A percentile compares a stretch with the other conserved stretches of the same genome.
phyloP scores from a whole-genome alignment of 2,888 invertebrate genomes.

The Nomada lathburiana region DNA sequence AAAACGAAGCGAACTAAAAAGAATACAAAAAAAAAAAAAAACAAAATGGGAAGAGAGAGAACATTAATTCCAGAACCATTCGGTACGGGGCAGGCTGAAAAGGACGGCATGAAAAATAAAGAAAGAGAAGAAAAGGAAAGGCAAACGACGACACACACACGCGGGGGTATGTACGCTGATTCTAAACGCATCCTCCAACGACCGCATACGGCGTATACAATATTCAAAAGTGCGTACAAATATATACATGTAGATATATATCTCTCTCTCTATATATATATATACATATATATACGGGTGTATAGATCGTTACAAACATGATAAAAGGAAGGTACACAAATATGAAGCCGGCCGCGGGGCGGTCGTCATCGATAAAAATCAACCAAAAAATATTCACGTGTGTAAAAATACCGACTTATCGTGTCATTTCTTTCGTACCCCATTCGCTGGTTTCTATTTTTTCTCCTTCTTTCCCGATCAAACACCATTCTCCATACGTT shows the following conservation, averaged over 20 bases:
- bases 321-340: constrained; percentile 67
- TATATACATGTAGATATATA: constrained; percentile 52
- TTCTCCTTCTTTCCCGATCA: not conserved
- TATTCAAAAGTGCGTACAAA: constrained; percentile 68
- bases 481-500: not conserved
- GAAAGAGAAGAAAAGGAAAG: constrained; percentile 27
- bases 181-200: constrained; percentile 57
- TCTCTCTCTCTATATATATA: constrained; percentile 5
- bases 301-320: constrained; percentile 67
- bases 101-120: constrained; percentile 15
- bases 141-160: constrained; percentile 33
- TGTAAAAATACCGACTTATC: constrained; percentile 54
- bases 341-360: constrained; percentile 60
- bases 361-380: constrained; percentile 61
- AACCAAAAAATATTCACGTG: constrained; percentile 57
- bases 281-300: constrained; percentile 43
- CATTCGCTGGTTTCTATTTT: not conserved
- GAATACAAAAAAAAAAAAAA: not conserved
- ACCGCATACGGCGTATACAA: constrained; percentile 60
- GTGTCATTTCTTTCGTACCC: not conserved
- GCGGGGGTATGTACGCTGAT: constrained; percentile 39
- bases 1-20: not conserved
- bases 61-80: constrained; percentile 36
- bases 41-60: not conserved
- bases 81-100: constrained; percentile 27